Evolutionary conservation across 2,113 vertebrate species (phyloP).

Genomic region (Chrysemys picta): DNA sequence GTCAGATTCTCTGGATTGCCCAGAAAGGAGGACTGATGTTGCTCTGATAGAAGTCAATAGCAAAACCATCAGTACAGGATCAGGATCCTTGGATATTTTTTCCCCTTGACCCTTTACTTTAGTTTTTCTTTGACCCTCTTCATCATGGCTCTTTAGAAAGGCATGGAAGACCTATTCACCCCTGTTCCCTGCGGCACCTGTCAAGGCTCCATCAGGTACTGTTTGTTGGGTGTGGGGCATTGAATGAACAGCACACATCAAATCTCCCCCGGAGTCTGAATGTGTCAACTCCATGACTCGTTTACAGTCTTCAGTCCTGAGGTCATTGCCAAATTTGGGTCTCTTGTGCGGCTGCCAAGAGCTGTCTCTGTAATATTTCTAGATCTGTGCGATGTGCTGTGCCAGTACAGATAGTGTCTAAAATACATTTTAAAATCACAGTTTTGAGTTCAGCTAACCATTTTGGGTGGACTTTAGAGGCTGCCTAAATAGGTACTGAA

Average conservation of each 20-base stretch:
- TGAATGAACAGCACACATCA: neutral
- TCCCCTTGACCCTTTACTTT: neutral
- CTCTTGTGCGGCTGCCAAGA: neutral
- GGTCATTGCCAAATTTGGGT: neutral
- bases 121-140: neutral
- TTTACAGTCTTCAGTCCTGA: neutral
- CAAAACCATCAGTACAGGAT: neutral
- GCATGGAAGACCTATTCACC: neutral
- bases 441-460: neutral
- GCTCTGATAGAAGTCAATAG: neutral
- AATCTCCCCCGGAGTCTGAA: neutral
- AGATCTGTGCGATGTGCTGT: neutral
- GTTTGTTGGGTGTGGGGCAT: neutral
- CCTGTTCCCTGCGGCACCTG: neutral
- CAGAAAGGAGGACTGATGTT: neutral
- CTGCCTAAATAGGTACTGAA: neutral
- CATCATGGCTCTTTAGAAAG: neutral
- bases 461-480: neutral
- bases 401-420: neutral
- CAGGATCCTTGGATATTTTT: neutral
- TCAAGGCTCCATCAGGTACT: neutral
- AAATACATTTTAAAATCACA: neutral
- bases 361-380: neutral
- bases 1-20: neutral
- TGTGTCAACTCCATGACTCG: neutral